Evolutionary conservation across 2,113 vertebrate genomes (phyloP).

Genomic region (Perognathus longimembris): DNA sequence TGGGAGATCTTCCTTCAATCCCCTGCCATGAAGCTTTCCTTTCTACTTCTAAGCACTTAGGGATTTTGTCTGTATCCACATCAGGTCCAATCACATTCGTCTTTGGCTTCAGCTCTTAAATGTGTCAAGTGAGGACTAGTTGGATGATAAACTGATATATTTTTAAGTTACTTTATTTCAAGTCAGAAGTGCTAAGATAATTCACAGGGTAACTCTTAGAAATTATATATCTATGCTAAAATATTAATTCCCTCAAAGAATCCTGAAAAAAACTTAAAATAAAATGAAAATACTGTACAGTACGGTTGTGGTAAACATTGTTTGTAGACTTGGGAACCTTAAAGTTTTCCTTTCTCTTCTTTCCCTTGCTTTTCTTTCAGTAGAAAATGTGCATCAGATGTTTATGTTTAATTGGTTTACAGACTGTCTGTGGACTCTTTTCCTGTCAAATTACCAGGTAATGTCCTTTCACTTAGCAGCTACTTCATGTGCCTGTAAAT

Average conservation of each 20-base stretch:
- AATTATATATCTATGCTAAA: slow-evolving; percentile 62
- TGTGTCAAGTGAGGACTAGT: slow-evolving; percentile 50
- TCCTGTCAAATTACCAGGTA: slow-evolving; percentile 85
- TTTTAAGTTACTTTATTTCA: slow-evolving; percentile 54
- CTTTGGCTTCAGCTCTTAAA: slow-evolving; percentile 59
- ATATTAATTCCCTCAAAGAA: slow-evolving; percentile 52
- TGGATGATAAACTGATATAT: slow-evolving; percentile 39
- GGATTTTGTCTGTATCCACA: slow-evolving; percentile 36
- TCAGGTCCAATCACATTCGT: slow-evolving; percentile 26
- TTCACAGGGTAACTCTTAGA: slow-evolving; percentile 48
- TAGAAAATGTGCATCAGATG: slow-evolving; percentile 85
- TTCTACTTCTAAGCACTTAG: slow-evolving; percentile 16
- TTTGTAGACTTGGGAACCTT: slow-evolving; percentile 82
- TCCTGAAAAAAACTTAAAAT: slow-evolving; percentile 64
- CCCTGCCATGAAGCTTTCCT: slow-evolving; percentile 32
- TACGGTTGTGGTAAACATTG: slow-evolving; percentile 80
- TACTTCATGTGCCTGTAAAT: slow-evolving; percentile 78
- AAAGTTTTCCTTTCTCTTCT: slow-evolving; percentile 85
- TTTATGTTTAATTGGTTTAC: slow-evolving; percentile 85
- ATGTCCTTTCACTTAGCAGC: slow-evolving; percentile 82
- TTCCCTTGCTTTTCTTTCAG: slow-evolving; percentile 85
- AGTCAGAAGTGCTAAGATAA: slow-evolving; percentile 53
- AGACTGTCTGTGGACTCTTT: slow-evolving; percentile 85
- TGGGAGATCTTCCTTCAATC: background rate
- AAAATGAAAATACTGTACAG: slow-evolving; percentile 74